These are phyloP conservation scores for Euura saliciscinereae DNA, from an alignment of 1,140 invertebrate genomes.

Conservation along the genomic window DNA sequence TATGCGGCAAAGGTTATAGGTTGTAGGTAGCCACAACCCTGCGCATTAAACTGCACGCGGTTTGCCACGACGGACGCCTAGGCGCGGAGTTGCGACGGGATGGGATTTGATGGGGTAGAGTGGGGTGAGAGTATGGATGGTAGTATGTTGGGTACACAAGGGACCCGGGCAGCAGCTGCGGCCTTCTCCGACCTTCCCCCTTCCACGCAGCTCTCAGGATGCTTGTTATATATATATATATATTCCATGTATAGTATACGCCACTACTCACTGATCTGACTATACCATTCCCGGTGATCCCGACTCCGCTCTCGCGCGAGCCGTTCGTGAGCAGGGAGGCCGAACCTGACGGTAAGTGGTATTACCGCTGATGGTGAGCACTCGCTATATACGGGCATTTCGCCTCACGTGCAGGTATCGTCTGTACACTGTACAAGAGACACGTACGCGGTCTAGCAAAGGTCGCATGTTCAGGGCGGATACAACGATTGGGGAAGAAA, in stretches of 20 bases:
- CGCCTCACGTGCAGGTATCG: not conserved
- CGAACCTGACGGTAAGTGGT: not conserved
- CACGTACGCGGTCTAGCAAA: too few species aligned
- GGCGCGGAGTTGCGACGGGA: not conserved
- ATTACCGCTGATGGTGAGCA: not conserved
- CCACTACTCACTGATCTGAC: too few species aligned
- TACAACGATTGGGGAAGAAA: too few species aligned
- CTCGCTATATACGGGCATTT: not conserved
- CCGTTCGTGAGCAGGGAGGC: not conserved
- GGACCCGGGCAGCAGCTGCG: conserved; percentile 30
- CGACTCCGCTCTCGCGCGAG: not conserved
- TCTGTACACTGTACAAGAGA: too few species aligned
- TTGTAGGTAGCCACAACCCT: not conserved
- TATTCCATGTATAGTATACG: too few species aligned
- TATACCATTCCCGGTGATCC: too few species aligned
- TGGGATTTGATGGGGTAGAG: not conserved
- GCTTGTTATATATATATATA: too few species aligned
- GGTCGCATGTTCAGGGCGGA: too few species aligned
- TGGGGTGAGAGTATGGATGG: too few species aligned
- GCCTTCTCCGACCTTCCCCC: conserved; percentile 45
- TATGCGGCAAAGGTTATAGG: not conserved
- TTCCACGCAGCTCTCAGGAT: conserved; percentile 17
- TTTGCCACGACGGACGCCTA: not conserved
- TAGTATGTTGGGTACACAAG: too few species aligned
- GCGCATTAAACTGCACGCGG: not conserved